Percentiles rank a stretch among this genome's conserved stretches.
phyloP scores from a whole-genome alignment of 2,797 vertebrate genomes.

The Falco berigora region DNA sequence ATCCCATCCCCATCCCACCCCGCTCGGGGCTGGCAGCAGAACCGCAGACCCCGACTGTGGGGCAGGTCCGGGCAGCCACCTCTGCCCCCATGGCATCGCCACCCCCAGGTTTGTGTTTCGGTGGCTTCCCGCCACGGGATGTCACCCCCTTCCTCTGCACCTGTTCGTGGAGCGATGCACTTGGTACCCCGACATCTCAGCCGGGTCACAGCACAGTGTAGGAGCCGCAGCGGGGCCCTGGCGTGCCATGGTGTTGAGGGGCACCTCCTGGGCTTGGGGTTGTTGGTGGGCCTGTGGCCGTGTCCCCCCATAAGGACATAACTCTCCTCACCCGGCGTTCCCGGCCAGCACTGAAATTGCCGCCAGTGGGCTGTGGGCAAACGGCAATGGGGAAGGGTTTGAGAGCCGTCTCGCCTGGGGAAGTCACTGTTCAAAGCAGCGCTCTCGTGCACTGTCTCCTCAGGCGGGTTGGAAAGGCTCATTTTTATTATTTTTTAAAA shows the following conservation, averaged over 20 bases:
- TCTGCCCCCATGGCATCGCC: not conserved
- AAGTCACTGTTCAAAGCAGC: not conserved
- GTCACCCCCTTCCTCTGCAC: accelerated
- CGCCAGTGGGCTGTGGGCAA: not conserved
- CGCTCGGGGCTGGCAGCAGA: not conserved
- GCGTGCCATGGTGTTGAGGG: accelerated
- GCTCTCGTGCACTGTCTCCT: not conserved
- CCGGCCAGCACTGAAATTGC: accelerated
- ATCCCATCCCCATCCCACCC: no score
- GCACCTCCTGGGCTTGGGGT: not conserved
- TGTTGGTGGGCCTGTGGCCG: accelerated
- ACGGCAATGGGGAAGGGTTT: not conserved
- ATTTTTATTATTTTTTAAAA: not conserved
- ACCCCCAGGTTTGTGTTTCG: not conserved
- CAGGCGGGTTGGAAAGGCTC: not conserved
- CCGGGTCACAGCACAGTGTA: accelerated
- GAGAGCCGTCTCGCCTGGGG: not conserved
- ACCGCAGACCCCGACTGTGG: not conserved
- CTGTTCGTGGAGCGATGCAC: accelerated
- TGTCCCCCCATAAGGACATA: not conserved
- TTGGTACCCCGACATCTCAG: accelerated
- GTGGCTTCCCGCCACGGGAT: not conserved
- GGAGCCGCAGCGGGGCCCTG: not conserved
- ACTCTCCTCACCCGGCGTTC: not conserved
- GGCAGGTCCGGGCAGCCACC: not conserved